phyloP scores from a whole-genome alignment of 1,140 invertebrate species.

The Drosophila erecta region DNA sequence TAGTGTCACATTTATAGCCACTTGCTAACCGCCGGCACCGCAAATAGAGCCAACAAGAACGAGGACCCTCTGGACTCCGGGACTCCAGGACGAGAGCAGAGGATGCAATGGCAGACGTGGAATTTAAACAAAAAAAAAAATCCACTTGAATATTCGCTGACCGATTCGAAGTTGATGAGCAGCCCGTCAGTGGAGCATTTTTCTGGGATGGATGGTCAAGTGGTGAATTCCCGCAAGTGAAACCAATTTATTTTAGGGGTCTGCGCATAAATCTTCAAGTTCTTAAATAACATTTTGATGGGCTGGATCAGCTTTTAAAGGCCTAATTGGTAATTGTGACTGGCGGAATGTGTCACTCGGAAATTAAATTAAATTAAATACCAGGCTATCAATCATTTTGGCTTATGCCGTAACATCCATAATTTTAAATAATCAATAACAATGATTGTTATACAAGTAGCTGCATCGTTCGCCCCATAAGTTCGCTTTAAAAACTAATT shows the following conservation, averaged over 20 bases:
- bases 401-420: background rate
- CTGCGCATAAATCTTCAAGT: too few species aligned
- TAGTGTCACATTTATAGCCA: constrained; percentile 81
- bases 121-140: constrained; percentile 21
- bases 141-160: constrained; percentile 40
- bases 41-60: constrained; percentile 15
- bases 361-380: background rate
- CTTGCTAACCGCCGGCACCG: constrained; percentile 49
- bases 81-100: background rate
- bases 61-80: background rate
- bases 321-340: background rate
- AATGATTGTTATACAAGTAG: background rate
- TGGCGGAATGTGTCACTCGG: background rate
- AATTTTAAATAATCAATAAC: background rate
- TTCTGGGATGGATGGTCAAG: too few species aligned
- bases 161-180: constrained; percentile 45
- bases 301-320: too few species aligned
- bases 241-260: too few species aligned
- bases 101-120: background rate
- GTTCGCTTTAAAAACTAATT: too few species aligned
- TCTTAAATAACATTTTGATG: too few species aligned
- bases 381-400: background rate
- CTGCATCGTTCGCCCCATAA: too few species aligned
- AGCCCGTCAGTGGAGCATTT: background rate
- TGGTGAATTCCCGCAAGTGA: too few species aligned